These are phyloP conservation scores for Drosophila santomea DNA, from an alignment of 1,140 invertebrate genomes.

Conservation along the genomic window DNA sequence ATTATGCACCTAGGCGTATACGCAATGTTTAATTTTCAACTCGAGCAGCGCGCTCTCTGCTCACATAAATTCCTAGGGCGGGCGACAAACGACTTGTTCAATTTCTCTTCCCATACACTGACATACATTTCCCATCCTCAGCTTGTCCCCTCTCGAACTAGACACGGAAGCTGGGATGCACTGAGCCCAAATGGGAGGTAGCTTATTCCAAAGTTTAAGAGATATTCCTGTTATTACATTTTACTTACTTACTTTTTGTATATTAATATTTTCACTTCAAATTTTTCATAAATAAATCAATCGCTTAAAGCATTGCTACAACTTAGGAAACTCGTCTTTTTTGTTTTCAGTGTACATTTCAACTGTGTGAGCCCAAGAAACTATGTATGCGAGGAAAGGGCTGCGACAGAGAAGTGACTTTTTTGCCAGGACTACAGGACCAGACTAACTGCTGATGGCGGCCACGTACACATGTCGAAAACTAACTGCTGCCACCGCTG, in stretches of 20 bases:
- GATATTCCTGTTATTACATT: no score
- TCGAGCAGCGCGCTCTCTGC: slow-evolving; percentile 49
- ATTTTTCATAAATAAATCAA: no score
- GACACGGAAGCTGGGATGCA: slow-evolving; percentile 23
- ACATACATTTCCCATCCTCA: slow-evolving; percentile 16
- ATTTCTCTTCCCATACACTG: slow-evolving; percentile 64
- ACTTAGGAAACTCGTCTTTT: no score
- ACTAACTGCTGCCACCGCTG: slow-evolving; percentile 68
- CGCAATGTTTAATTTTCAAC: slow-evolving; percentile 83
- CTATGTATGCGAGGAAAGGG: slow-evolving; percentile 9
- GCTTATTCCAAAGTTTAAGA: no score
- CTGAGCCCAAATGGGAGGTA: neutral
- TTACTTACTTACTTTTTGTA: neutral
- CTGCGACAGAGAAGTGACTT: slow-evolving; percentile 27
- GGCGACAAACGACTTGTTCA: slow-evolving; percentile 82
- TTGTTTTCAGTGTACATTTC: slow-evolving; percentile 5
- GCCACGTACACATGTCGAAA: slow-evolving; percentile 79
- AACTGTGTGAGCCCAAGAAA: slow-evolving; percentile 15
- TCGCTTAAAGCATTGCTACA: no score
- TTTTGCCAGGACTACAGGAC: slow-evolving; percentile 32
- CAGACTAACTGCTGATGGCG: slow-evolving; percentile 57
- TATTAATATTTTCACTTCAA: no score
- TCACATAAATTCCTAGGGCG: slow-evolving; percentile 77
- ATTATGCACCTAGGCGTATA: slow-evolving; percentile 83
- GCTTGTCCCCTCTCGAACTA: slow-evolving; percentile 36